Base-by-base conservation (phyloP, 2,113 vertebrate genomes). In the Mirounga angustirostris region DNA sequence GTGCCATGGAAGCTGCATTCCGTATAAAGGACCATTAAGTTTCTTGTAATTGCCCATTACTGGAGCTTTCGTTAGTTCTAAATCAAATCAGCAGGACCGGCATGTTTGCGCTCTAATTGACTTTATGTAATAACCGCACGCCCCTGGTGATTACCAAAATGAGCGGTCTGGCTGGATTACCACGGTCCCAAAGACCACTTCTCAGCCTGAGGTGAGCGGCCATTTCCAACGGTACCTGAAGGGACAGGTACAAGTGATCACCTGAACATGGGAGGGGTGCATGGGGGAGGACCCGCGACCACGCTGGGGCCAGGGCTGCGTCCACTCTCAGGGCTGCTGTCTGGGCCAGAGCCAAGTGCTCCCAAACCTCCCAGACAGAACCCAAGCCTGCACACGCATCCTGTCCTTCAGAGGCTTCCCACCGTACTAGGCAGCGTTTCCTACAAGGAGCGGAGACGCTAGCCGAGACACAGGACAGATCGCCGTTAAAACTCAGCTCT, bases 11-110 rank as follows among this genome's bases (percentile, higher is more conserved):
- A 95, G 97, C 82, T 95, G 96, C 97, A 56, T 92, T 95, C 94
- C 78, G 91, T 93, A 97, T 73, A 96, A 97, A 98, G 96, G 97
- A 94, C 98, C 98, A 98, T 98, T 98, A 98, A 86, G 97, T 86
- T 98, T 95, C 97, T 97, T 96, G 95, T 98, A 98, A 98, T 98
- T 98, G 97, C 96, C 95, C 94, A 97, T 98, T 97, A 97, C 98
- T 97, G 98, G 96, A 97, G 97, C 95, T 94, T 97, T 97, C 50
- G 71, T 98, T 73, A 97, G 97, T 84, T 95, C 95, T 94, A 97
- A 98, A 98, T 98, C 95, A 94, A 98, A 98, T 98, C 98, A 98
- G 95, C 88, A 91, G 94, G 97, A 69, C 96, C 36, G 78, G 98
- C 91, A 94, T 13, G 89, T 90, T 95, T 79, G 84, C 56, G 91